phyloP scores from a whole-genome alignment of 2,797 vertebrate species.

The Austrolebias charrua region DNA sequence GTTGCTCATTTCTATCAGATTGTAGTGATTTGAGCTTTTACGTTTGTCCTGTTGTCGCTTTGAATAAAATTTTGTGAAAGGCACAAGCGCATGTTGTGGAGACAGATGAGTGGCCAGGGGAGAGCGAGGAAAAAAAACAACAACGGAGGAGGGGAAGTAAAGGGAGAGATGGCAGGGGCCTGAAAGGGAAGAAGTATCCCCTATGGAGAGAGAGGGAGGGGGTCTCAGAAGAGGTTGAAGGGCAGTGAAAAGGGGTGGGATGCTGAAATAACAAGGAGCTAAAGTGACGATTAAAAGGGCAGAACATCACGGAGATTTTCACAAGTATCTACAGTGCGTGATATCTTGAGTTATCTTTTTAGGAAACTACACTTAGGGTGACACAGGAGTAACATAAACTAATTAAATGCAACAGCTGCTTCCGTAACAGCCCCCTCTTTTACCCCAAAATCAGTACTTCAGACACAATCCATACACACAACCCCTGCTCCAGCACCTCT shows the following conservation, averaged over 20 bases:
- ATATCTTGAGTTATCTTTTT: constrained; percentile 31
- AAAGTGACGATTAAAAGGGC: constrained; percentile 47
- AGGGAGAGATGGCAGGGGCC: constrained; percentile 63
- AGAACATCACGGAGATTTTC: constrained; percentile 41
- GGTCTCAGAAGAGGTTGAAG: constrained; percentile 68
- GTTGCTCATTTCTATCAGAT: constrained; percentile 45
- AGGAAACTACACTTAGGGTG: constrained; percentile 18
- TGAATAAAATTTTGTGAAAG: constrained; percentile 73
- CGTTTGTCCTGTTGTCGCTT: constrained; percentile 57
- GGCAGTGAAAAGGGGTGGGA: constrained; percentile 68
- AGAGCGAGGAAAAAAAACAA: constrained; percentile 43
- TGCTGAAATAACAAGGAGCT: constrained; percentile 59
- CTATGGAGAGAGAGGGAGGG: constrained; percentile 67
- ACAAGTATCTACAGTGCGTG: constrained; percentile 18
- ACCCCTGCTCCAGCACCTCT: constrained; percentile 60
- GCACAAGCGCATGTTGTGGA: constrained; percentile 71
- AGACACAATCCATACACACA: constrained; percentile 58
- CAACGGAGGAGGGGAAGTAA: constrained; percentile 41
- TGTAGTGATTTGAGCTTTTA: constrained; percentile 37
- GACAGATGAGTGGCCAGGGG: constrained; percentile 69
- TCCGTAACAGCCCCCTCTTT: constrained; percentile 64
- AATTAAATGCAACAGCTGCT: constrained; percentile 90
- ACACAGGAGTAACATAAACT: constrained; percentile 62
- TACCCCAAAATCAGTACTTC: constrained; percentile 65
- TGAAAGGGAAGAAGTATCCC: constrained; percentile 75